These are phyloP conservation scores for Melolontha melolontha DNA, from an alignment of 2,888 invertebrate genomes.

Conservation along the genomic window DNA sequence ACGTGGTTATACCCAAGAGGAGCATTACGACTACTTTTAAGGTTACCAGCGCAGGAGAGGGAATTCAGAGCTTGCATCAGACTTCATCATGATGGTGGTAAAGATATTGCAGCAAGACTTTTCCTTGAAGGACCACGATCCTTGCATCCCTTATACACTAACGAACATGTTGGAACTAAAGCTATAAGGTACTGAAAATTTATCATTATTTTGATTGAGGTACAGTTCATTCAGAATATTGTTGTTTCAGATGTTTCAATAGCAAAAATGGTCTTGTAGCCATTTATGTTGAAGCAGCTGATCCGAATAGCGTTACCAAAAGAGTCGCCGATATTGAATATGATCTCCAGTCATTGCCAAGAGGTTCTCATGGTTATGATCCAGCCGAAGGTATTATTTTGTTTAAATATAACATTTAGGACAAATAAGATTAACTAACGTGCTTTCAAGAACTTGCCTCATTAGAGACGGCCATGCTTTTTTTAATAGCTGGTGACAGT, in stretches of 20 bases:
- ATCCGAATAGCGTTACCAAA: slow-evolving; percentile 67
- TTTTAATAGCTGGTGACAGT: too few relatives aligned
- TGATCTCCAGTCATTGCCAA: slow-evolving; percentile 73
- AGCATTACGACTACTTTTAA: slow-evolving; percentile 76
- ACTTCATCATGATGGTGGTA: slow-evolving; percentile 63
- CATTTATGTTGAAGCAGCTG: slow-evolving; percentile 73
- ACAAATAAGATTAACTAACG: too few relatives aligned
- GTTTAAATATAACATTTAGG: background rate
- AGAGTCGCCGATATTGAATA: slow-evolving; percentile 75
- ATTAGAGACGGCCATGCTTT: too few relatives aligned
- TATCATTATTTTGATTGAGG: background rate
- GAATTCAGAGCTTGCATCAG: slow-evolving; percentile 80
- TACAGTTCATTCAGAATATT: slow-evolving; percentile 28
- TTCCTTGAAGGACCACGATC: slow-evolving; percentile 75
- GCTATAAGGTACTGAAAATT: slow-evolving; percentile 56
- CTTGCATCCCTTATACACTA: slow-evolving; percentile 71
- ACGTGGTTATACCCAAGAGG: slow-evolving; percentile 83
- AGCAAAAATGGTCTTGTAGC: slow-evolving; percentile 75
- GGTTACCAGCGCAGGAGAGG: slow-evolving; percentile 69
- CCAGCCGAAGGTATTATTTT: slow-evolving; percentile 68
- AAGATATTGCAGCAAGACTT: slow-evolving; percentile 68
- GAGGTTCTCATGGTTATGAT: slow-evolving; percentile 68
- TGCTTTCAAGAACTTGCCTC: too few relatives aligned
- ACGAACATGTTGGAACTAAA: slow-evolving; percentile 68
- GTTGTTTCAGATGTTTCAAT: slow-evolving; percentile 70